Evolutionary conservation across 2,888 invertebrate genomes (phyloP), one percentile per base, ranked within the genome.

Genomic region (Drosophila silvestris): DNA sequence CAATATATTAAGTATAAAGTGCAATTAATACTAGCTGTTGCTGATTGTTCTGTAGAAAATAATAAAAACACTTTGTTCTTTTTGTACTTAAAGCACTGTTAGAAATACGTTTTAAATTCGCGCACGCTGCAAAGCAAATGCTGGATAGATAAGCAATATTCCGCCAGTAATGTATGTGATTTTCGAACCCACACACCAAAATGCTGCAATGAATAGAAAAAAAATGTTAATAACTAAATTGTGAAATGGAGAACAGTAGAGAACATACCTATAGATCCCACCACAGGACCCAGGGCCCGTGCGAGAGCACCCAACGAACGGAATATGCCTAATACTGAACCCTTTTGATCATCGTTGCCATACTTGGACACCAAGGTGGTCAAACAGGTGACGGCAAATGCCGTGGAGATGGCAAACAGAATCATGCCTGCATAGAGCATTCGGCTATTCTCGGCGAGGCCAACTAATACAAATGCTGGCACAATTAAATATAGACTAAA

Each of bases 301-400:
- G 99, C 99, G 52, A 99, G 94, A 2, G 99, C 98, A 22, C 99
- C 99, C 44, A 99, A 94, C 2, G 99, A 99, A 72, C 99, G 95
- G 91, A 99, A 97, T 79, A 98, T 97, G 16, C 99, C 99, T 91
- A 99, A 96, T 77, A 98, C 97, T 0, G 97, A 96, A 35, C 99
- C 99, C 91, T 99, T 98, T 90, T 98, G 97, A 91, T 96, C 96
- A 70, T 94, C 95, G 44, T 96, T 96, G 9, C 97, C 97, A 92
- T 96, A 96, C 77, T 96, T 95, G 4, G 99, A 98, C n/a, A 97
- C 97, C 93, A 98, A 94, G 5, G 99, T 97, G 89, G 98, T 99
- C 94, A 99, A 95, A 91, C 98, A 98, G 16, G 99, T 98, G 30
- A 99, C 99, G 37, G 99, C 98, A 93, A 98, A 96, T n/a, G 97